phyloP scores from a whole-genome alignment of 1,140 invertebrate genomes.

The Drosophila kohkoa region DNA sequence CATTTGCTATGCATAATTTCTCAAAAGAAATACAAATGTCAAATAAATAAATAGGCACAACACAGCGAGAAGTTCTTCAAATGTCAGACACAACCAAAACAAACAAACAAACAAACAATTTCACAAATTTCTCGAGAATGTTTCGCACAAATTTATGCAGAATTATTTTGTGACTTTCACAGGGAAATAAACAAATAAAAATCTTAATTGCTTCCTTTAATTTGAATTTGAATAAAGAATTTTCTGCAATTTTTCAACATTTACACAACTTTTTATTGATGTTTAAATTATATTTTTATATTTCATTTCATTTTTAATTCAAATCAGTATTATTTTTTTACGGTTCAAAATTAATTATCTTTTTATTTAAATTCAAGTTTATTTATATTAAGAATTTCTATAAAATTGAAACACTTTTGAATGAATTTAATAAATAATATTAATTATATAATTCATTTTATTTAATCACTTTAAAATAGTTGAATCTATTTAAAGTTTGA shows the following conservation, averaged over 20 bases:
- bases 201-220: neutral
- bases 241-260: neutral
- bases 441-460: neutral
- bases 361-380: too few species aligned
- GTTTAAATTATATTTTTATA: neutral
- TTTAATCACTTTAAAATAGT: neutral
- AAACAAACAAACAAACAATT: slow-evolving; percentile 23
- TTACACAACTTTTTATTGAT: neutral
- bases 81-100: neutral
- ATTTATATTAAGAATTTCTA: too few species aligned
- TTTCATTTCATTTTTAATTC: neutral
- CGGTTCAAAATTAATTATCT: too few species aligned
- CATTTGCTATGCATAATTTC: slow-evolving; percentile 74
- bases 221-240: neutral
- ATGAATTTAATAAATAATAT: neutral
- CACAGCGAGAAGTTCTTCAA: slow-evolving; percentile 9
- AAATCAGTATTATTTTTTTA: neutral
- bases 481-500: too few species aligned
- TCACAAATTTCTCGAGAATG: slow-evolving; percentile 10
- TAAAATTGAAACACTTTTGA: neutral
- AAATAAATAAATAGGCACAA: slow-evolving; percentile 64
- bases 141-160: slow-evolving; percentile 17
- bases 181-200: slow-evolving; percentile 21
- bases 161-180: slow-evolving; percentile 3
- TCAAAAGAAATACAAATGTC: slow-evolving; percentile 59